Evolutionary conservation across 2,888 invertebrate species (phyloP), one percentile per base, ranked within the genome.

Genomic region (Apamea monoglypha): DNA sequence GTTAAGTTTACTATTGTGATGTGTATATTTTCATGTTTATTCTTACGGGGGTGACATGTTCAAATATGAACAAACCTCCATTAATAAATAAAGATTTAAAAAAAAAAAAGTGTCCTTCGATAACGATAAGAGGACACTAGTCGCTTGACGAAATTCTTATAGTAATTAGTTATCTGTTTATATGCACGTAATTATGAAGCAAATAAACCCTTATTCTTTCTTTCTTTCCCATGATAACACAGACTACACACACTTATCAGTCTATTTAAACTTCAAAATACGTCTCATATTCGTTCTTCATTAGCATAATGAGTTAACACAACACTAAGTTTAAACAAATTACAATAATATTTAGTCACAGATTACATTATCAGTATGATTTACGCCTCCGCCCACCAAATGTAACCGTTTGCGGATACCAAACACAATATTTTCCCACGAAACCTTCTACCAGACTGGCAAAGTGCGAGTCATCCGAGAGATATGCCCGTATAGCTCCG

Each of bases 371-470:
- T 36, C 61, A 67, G 44, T 32, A 21, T 61, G 2, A 61, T 18
- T 53, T 61, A 47, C 61, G 10, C 50, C 6, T 44, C 59, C 56
- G 59, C 64, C 78, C 83, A 81, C 61, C 25, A 36, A 75, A 44
- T 25, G 4, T 21, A 40, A 59, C 14, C 21, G 21, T 44, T 63
- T 25, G 16, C 36, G 44, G 4, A 53, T 29, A 44, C 14, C 3
- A 1, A 53, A 78, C 16, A 69, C 69, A 73, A 64, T 69, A 29
- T 69, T n/a, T 70, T 36, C 44, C 36, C 40, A 50, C 29, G 25
- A 64, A 70, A 59, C 25, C 25, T 29, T 44, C 40, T 18, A 59
- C n/a, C 21, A 59, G 36, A 84, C 74, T 80, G 84, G 56, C 44
- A 66, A 44, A 59, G 44, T 4, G 47, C 40, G 40, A 84, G 47